phyloP scores from a whole-genome alignment of 2,888 invertebrate species.

The Coremacera marginata region DNA sequence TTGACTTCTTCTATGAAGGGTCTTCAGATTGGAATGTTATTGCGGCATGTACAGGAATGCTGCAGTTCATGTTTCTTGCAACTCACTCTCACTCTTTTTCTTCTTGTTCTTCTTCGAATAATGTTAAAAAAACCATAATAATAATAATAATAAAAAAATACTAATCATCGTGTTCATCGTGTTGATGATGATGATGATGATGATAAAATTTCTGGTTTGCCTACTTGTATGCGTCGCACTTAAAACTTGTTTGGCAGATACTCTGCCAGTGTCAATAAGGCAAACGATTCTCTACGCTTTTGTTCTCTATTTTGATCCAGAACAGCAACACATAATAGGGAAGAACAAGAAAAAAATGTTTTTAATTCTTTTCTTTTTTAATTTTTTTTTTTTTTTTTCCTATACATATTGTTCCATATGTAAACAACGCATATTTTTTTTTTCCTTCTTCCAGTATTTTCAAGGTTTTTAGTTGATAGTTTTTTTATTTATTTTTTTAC shows the following conservation, averaged over 20 bases:
- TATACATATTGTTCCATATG: background rate
- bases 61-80: slow-evolving; percentile 40
- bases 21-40: slow-evolving; percentile 50
- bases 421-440: background rate
- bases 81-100: slow-evolving; percentile 58
- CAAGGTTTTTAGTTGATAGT: background rate
- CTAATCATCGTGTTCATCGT: too few relatives aligned
- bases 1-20: slow-evolving; percentile 34
- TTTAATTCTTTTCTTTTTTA: background rate
- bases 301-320: background rate
- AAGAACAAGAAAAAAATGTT: too few relatives aligned
- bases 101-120: slow-evolving; percentile 27
- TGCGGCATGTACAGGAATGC: slow-evolving; percentile 43
- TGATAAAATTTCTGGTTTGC: background rate
- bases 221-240: background rate
- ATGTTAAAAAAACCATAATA: background rate
- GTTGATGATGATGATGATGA: background rate
- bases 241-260: background rate
- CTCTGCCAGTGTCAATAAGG: background rate
- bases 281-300: background rate
- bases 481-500: background rate
- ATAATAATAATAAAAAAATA: too few relatives aligned
- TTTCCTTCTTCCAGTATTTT: background rate
- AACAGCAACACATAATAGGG: too few relatives aligned
- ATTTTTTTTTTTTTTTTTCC: too few relatives aligned